phyloP scores from a whole-genome alignment of 2,113 vertebrate genomes.

The Heptranchias perlo region DNA sequence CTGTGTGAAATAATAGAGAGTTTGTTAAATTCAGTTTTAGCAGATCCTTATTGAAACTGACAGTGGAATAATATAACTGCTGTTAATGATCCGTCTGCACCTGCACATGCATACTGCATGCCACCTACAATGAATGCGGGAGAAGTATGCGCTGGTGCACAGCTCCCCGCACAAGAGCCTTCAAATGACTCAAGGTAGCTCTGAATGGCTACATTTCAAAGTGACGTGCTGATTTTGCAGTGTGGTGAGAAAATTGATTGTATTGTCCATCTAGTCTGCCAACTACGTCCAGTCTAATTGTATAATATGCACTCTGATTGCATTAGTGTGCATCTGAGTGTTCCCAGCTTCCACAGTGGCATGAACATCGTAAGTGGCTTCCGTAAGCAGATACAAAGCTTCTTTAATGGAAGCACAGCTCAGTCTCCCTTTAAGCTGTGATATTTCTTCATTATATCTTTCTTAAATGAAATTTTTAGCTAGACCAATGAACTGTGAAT shows the following conservation, averaged over 20 bases:
- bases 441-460: background rate
- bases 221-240: background rate
- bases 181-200: background rate
- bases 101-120: background rate
- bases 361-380: background rate
- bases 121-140: background rate
- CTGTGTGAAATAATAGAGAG: background rate
- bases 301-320: background rate
- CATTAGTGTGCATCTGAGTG: background rate
- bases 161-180: background rate
- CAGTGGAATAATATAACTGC: background rate
- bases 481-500: background rate
- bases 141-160: background rate
- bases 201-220: background rate
- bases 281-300: background rate
- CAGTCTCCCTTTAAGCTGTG: background rate
- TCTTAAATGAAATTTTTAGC: background rate
- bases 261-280: background rate
- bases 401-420: background rate
- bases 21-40: background rate
- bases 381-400: background rate
- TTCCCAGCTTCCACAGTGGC: background rate
- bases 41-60: background rate
- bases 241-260: background rate
- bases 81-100: background rate